These are phyloP conservation scores for Sapayoa aenigma DNA, from an alignment of 2,113 vertebrate genomes.

Conservation along the genomic window DNA sequence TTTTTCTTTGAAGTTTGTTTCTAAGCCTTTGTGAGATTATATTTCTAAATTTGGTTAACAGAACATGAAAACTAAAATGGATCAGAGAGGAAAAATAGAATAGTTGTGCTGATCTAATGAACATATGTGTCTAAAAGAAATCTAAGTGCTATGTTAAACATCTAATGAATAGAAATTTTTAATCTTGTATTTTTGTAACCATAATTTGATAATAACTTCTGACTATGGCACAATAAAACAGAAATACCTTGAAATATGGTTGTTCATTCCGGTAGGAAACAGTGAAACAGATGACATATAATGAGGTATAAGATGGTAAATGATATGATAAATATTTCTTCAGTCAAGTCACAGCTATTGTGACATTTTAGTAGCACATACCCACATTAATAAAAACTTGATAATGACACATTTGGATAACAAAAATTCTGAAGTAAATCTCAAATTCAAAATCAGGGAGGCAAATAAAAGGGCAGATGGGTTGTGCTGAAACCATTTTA, in stretches of 20 bases:
- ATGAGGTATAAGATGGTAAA: not conserved
- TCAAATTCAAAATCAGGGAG: not conserved
- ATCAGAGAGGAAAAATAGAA: not conserved
- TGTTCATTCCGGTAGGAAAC: not conserved
- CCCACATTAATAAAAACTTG: not conserved
- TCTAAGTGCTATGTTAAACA: not conserved
- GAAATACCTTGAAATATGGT: not conserved
- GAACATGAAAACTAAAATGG: not conserved
- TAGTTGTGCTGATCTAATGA: not conserved
- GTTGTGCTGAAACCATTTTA: too few relatives aligned
- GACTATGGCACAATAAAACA: not conserved
- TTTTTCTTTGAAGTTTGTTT: conserved; percentile 27
- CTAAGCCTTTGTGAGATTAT: not conserved
- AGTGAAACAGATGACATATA: not conserved
- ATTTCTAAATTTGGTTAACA: not conserved
- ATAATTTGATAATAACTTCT: not conserved
- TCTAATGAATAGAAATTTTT: not conserved
- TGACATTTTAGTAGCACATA: not conserved
- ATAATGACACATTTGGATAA: not conserved
- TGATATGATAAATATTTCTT: not conserved
- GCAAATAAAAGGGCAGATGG: not conserved
- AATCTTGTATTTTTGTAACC: not conserved
- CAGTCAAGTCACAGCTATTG: not conserved
- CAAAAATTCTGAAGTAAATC: not conserved
- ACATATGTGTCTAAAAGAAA: not conserved